These are phyloP conservation scores for Macroglossus sobrinus DNA, from an alignment of 2,113 vertebrate species.

Conservation along the genomic window DNA sequence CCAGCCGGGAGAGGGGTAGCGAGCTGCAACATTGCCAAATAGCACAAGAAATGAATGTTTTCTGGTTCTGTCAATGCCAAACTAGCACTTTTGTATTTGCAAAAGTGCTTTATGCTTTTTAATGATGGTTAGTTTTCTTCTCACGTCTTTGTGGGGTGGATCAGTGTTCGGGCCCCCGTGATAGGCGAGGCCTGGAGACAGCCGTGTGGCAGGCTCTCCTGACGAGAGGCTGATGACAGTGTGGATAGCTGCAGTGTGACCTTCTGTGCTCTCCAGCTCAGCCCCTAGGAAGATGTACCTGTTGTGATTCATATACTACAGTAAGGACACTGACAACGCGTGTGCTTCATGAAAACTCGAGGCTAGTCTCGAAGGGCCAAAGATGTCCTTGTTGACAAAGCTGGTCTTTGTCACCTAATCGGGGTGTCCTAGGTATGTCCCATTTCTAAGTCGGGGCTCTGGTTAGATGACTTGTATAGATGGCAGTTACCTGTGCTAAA, in stretches of 20 bases:
- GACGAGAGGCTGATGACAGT: not conserved
- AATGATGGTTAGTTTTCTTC: constrained; percentile 22
- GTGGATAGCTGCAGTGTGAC: not conserved
- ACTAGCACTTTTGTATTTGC: constrained; percentile 57
- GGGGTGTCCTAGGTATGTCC: not conserved
- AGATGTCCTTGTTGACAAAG: constrained; percentile 63
- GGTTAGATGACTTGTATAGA: constrained; percentile 36
- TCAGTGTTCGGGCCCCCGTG: constrained; percentile 56
- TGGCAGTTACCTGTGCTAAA: not conserved
- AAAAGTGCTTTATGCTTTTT: constrained; percentile 64
- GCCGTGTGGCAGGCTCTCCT: not conserved
- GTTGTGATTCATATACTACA: not conserved
- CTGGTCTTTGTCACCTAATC: constrained; percentile 64
- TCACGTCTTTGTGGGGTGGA: constrained; percentile 32
- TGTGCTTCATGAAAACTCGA: not conserved
- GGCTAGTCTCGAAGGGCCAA: constrained; percentile 58
- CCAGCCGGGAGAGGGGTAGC: not conserved
- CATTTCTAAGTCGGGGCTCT: not conserved
- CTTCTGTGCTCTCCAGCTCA: not conserved
- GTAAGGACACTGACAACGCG: constrained; percentile 7
- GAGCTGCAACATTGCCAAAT: constrained; percentile 50
- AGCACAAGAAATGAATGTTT: constrained; percentile 67
- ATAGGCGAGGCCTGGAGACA: not conserved
- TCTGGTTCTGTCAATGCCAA: constrained; percentile 60
- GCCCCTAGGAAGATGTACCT: constrained; percentile 37